A percentile compares a stretch with the other conserved stretches of the same genome.
These are phyloP conservation scores for Heloderma charlesbogerti DNA, from an alignment of 2,113 vertebrate species.

Conservation along the genomic window DNA sequence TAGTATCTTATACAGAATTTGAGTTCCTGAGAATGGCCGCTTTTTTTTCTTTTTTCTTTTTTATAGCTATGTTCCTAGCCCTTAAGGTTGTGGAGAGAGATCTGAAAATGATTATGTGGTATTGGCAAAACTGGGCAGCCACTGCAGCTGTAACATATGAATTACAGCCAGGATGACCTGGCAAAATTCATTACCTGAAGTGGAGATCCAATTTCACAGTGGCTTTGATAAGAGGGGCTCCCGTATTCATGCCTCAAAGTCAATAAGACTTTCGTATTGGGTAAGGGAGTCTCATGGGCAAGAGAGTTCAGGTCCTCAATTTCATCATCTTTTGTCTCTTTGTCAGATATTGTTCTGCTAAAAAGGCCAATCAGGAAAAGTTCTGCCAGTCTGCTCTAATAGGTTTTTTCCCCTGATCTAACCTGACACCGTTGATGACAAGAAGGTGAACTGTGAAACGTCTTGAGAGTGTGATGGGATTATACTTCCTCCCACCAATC, in stretches of 20 bases:
- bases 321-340: neutral
- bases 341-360: slow-evolving; percentile 12
- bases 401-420: slow-evolving; percentile 20
- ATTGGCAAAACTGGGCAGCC: neutral
- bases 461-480: slow-evolving; percentile 17
- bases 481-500: slow-evolving; percentile 14
- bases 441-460: slow-evolving; percentile 6
- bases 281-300: neutral
- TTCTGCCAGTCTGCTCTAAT: slow-evolving; percentile 5
- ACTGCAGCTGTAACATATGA: slow-evolving; percentile 5
- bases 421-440: neutral
- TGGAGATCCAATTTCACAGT: slow-evolving; percentile 25
- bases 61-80: neutral
- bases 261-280: slow-evolving; percentile 13
- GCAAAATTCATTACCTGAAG: slow-evolving; percentile 34
- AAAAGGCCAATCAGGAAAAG: neutral
- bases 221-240: slow-evolving; percentile 26
- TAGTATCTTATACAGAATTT: neutral
- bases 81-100: neutral
- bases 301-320: neutral
- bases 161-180: slow-evolving; percentile 27
- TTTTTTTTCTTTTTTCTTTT: neutral
- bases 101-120: neutral
- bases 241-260: slow-evolving; percentile 5
- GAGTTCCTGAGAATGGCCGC: neutral